Evolutionary conservation across 2,888 invertebrate species (phyloP).

Genomic region (Conomelus anceps): DNA sequence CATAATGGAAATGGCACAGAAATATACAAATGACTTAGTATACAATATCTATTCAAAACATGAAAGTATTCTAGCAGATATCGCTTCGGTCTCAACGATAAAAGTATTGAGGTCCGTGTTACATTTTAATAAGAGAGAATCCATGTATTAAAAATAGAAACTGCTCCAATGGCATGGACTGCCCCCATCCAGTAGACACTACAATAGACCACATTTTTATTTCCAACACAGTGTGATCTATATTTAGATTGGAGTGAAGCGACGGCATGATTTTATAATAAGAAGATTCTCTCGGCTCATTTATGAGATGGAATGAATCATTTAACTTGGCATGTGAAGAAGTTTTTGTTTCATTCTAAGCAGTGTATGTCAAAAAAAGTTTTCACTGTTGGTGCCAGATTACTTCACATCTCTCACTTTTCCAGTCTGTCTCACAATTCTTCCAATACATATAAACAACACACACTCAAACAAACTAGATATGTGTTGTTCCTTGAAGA

Average conservation of each 20-base stretch:
- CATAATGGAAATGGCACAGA: too few relatives aligned
- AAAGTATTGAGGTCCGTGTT: not conserved
- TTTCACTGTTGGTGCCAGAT: not conserved
- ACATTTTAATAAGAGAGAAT: not conserved
- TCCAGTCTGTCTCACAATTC: not conserved
- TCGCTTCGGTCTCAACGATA: not conserved
- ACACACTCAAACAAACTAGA: not conserved
- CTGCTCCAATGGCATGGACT: too few relatives aligned
- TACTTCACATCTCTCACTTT: not conserved
- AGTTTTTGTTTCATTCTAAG: not conserved
- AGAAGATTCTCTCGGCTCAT: not conserved
- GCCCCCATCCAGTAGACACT: not conserved
- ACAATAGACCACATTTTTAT: not conserved
- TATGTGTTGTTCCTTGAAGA: not conserved
- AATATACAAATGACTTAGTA: too few relatives aligned
- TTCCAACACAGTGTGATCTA: not conserved
- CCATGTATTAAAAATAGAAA: not conserved
- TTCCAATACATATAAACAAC: not conserved
- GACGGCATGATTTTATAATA: not conserved
- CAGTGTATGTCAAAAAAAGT: not conserved
- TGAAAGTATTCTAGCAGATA: too few relatives aligned
- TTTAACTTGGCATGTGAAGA: not conserved
- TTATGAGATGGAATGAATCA: not conserved
- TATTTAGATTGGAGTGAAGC: not conserved
- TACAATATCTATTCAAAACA: too few relatives aligned